phyloP scores from a whole-genome alignment of 2,888 invertebrate species.

The Cactoblastis cactorum region DNA sequence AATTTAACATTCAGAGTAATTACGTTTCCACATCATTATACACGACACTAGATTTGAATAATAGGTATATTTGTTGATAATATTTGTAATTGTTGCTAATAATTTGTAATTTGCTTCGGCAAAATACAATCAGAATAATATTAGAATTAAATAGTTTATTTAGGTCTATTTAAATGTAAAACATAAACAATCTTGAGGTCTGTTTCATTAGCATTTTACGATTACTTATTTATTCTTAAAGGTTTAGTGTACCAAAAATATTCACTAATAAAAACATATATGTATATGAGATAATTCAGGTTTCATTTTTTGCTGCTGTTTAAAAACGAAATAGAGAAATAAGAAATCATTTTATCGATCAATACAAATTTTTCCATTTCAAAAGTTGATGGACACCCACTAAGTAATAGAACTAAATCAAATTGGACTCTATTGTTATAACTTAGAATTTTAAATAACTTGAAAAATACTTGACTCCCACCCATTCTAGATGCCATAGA shows the following conservation, averaged over 20 bases:
- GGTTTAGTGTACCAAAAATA: too few species aligned
- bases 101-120: too few species aligned
- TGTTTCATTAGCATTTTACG: too few species aligned
- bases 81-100: background rate
- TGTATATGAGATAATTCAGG: too few species aligned
- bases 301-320: too few species aligned
- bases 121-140: too few species aligned
- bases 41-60: slow-evolving; percentile 6
- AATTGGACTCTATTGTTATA: slow-evolving; percentile 22
- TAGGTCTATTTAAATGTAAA: background rate
- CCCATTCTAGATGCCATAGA: slow-evolving; percentile 56
- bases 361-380: background rate
- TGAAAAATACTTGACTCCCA: slow-evolving; percentile 22
- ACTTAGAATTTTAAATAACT: background rate
- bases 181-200: too few species aligned
- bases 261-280: too few species aligned
- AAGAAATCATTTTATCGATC: background rate
- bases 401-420: slow-evolving; percentile 26
- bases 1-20: slow-evolving; percentile 8
- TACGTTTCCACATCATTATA: slow-evolving; percentile 2
- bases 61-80: background rate
- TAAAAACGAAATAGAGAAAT: background rate
- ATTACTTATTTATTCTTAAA: too few species aligned
- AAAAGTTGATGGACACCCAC: background rate
- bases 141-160: background rate